phyloP scores from a whole-genome alignment of 2,797 vertebrate species.

The Enteromius viviparus region DNA sequence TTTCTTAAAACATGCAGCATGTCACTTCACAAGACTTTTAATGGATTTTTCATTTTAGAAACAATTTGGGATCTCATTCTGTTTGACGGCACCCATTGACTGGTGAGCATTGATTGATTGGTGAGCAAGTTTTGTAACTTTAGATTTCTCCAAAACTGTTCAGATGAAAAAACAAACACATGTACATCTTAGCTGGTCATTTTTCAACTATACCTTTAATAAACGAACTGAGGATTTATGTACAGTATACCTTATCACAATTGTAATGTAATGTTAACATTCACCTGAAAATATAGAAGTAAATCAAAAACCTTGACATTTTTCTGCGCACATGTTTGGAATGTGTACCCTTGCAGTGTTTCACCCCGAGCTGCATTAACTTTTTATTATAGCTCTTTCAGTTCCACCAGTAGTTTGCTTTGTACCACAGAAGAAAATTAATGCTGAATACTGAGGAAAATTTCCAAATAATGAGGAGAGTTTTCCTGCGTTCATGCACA shows the following conservation, averaged over 20 bases:
- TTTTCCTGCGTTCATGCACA: neutral
- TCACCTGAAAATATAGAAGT: neutral
- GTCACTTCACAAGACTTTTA: neutral
- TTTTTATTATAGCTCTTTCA: conserved; percentile 6
- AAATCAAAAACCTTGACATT: neutral
- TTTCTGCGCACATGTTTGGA: neutral
- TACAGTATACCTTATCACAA: neutral
- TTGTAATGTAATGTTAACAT: neutral
- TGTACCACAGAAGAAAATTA: neutral
- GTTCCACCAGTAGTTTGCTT: neutral
- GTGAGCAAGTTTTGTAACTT: neutral
- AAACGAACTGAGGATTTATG: neutral
- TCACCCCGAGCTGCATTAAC: conserved; percentile 37
- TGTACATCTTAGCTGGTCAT: neutral
- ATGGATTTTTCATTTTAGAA: neutral
- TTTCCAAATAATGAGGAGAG: conserved; percentile 7
- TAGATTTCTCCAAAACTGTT: neutral
- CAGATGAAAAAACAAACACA: neutral
- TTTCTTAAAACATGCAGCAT: neutral
- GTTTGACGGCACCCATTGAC: neutral
- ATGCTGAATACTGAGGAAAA: conserved; percentile 17
- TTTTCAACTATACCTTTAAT: neutral
- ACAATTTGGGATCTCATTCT: neutral
- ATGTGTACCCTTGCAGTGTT: conserved; percentile 2
- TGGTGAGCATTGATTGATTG: neutral